Conservation (phyloP, 2,113 vertebrate genomes). For the Megatriorchis doriae region DNA sequence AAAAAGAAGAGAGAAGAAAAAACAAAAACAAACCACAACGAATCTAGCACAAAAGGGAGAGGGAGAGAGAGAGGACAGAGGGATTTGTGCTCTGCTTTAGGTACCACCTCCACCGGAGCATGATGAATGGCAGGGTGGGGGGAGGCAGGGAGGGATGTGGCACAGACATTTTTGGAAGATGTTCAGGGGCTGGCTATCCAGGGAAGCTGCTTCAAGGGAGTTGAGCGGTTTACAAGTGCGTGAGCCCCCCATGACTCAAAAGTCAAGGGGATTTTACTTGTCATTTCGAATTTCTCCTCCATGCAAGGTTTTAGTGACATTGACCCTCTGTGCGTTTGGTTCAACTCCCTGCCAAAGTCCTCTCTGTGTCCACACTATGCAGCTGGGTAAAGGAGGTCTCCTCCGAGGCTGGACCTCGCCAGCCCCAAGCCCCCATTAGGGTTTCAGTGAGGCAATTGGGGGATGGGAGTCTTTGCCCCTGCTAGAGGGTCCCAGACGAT, state of each 20-base stretch:
- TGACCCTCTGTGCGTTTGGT: not conserved
- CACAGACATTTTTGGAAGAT: not conserved
- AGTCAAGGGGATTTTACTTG: not conserved
- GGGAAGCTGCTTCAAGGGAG: not conserved
- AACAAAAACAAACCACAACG: not conserved
- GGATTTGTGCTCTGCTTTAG: not conserved
- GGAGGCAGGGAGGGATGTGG: not conserved
- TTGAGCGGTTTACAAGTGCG: not conserved
- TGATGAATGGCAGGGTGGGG: rapidly evolving
- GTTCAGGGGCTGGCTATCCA: not conserved
- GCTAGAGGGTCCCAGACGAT: rapidly evolving
- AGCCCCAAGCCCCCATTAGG: not conserved
- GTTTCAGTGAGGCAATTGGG: rapidly evolving
- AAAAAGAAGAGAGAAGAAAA: not conserved
- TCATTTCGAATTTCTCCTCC: not conserved
- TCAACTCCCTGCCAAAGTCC: not conserved
- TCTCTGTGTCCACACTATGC: not conserved
- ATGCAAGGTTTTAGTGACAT: not conserved
- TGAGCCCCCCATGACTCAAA: rapidly evolving
- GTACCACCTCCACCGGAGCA: not conserved
- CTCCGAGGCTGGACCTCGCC: rapidly evolving
- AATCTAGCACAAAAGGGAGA: not conserved
- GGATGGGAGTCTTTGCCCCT: not conserved
- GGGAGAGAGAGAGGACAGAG: not conserved
- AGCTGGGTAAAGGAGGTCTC: not conserved